Evolutionary conservation across 2,888 invertebrate genomes (phyloP), one percentile per base, ranked within the genome.

Genomic region (Spodoptera picta): DNA sequence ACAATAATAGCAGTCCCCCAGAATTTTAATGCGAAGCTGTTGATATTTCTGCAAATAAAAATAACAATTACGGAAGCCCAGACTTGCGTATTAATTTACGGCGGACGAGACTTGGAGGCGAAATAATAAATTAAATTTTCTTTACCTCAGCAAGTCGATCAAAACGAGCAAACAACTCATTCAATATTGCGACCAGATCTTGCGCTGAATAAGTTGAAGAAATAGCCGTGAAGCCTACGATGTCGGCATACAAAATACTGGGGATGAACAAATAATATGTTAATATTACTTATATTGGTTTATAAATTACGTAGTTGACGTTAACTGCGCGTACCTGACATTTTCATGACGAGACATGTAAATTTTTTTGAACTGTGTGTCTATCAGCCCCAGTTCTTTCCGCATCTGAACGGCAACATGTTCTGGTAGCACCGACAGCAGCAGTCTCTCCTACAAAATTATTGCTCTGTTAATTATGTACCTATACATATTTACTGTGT

Each of bases 1-100:
- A 92, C 99, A 99, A 95, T 99, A 99, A 94, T 99, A 99, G 90
- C 99, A 99, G 90, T 99, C 99, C 1, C 99, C 99, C 57, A 99
- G 95, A 88, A 99, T 99, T 95, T 99, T 99, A 82, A 99, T 99
- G 72, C 99, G 96, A 75, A 99, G 94, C 89, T 99, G 99, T 87
- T 98, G 97, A 92, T 98, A 99, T 96, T 97, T 98, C 98, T 98
- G 93, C 10, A 92, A 73, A 71, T 69, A 59, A 66, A 62, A 68
- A 64, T 62, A 52, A 54, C 62, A 65, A 70, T 66, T 69, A 66
- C 58, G 56, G 53, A 53, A 59, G 43, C 42, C 63, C 50, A 45
- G 48, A 48, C 55, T 65, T 45, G 41, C 31, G 48, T 62, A 61
- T 69, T 69, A 62, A 64, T 66, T 68, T 56, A 56, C 48, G 49